Percentiles rank a stretch among this genome's conserved stretches.
phyloP scores from a whole-genome alignment of 2,113 vertebrate genomes.

The Lanius ludovicianus region DNA sequence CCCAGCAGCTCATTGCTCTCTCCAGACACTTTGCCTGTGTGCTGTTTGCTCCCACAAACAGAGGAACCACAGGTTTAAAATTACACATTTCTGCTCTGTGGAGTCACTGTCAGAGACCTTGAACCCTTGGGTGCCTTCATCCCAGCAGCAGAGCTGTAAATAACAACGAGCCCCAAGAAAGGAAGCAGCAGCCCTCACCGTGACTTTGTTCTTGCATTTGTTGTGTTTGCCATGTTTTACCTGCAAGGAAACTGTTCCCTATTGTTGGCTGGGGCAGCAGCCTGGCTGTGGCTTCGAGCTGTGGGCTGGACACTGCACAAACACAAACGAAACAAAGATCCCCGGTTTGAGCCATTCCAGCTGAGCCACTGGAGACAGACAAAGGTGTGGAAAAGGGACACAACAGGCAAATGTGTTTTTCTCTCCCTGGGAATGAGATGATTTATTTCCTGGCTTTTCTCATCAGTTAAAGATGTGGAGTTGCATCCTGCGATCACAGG shows the following conservation, averaged over 20 bases:
- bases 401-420: not conserved
- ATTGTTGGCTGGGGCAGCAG: not conserved
- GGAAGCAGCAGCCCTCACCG: no score
- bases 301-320: not conserved
- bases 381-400: not conserved
- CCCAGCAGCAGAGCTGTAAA: not conserved
- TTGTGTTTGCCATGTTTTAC: not conserved
- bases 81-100: not conserved
- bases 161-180: rapidly evolving
- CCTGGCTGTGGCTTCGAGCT: not conserved
- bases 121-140: not conserved
- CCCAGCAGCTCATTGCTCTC: rapidly evolving
- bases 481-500: rapidly evolving
- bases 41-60: not conserved
- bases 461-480: not conserved
- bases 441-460: not conserved
- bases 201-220: rapidly evolving
- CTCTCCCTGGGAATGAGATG: rapidly evolving
- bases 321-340: no score
- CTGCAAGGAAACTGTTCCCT: not conserved
- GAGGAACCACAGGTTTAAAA: not conserved
- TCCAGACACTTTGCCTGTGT: no score
- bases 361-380: rapidly evolving
- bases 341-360: not conserved
- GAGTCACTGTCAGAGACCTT: not conserved